Evolutionary conservation across 2,888 invertebrate genomes (phyloP), one percentile per base, ranked within the genome.

Genomic region (Diarsia mendica): DNA sequence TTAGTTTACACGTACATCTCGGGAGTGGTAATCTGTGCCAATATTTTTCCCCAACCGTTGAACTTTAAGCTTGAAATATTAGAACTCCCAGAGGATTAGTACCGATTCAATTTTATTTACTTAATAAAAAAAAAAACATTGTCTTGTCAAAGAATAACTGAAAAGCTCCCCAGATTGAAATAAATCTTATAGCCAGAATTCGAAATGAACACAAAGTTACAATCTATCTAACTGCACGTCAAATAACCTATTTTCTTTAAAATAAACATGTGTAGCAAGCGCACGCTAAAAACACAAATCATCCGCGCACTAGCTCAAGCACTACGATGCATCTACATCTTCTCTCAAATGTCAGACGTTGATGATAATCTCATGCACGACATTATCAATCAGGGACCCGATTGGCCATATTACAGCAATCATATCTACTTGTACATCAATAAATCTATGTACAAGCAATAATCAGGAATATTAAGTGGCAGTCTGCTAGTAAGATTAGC

Each of bases 331-430:
- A 68, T 65, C 66, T 68, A 69, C 73, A 78, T 70, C 71, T 48
- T 74, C 75, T 67, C 76, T 71, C 64, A 85, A 85, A 84, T 83
- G 83, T 83, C 84, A 83, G 86, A 84, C 77, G 83, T 79, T 79
- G 70, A 82, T 72, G 80, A 71, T 85, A 84, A 87, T 87, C 84
- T 80, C 77, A 80, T 76, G 69, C 84, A 75, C 80, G 81, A 80
- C 79, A 78, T 77, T 89, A 87, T 85, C 84, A 87, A 88, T 89
- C 86, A 86, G 71, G 63, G 75, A 67, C 72, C 70, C 74, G 80
- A 87, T 82, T 83, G 75, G 79, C 68, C 67, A 84, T 75, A 88
- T 86, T 84, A 86, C 81, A 64, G 86, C 80, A 85, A 87, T 87
- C 77, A 75, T 68, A 80, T 61, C 67, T 69, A 77, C 77, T 77